A percentile compares a stretch with the other conserved stretches of the same genome.
phyloP scores from a whole-genome alignment of 2,888 invertebrate genomes.

The Tetropium fuscum region DNA sequence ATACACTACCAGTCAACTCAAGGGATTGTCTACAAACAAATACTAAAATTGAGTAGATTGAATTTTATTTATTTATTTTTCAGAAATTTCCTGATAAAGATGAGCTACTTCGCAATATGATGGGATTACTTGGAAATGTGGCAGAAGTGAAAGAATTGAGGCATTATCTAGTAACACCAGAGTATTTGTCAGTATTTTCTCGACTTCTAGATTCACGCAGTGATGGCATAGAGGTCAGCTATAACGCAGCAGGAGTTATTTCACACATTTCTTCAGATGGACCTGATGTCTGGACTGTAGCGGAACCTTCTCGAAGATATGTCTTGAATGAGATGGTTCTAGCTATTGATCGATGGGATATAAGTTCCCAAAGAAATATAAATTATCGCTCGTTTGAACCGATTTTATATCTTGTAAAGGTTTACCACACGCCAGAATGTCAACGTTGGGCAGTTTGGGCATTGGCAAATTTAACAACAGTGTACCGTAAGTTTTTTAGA shows the following conservation, averaged over 20 bases:
- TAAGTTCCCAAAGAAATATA: constrained; percentile 90
- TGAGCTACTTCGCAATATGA: constrained; percentile 96
- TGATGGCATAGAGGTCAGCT: constrained; percentile 94
- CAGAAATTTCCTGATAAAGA: constrained; percentile 90
- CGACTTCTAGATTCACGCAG: constrained; percentile 85
- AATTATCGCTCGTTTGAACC: constrained; percentile 98
- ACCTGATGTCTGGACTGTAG: constrained; percentile 81
- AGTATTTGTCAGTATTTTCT: constrained; percentile 89
- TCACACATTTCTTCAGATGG: constrained; percentile 97
- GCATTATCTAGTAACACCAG: constrained; percentile 83
- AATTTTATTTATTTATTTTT: background rate
- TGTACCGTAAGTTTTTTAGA: constrained; percentile 81
- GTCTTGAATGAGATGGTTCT: constrained; percentile 82
- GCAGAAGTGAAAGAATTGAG: constrained; percentile 91
- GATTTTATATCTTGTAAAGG: constrained; percentile 84
- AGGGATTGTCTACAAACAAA: no score
- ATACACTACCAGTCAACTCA: no score
- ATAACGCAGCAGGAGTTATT: constrained; percentile 95
- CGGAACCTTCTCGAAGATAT: constrained; percentile 75
- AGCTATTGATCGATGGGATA: constrained; percentile 91
- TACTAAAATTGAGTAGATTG: no score
- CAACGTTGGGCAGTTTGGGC: constrained; percentile 99
- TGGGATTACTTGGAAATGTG: constrained; percentile 96
- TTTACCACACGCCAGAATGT: constrained; percentile 90
- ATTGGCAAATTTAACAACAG: constrained; percentile 92